A percentile compares a stretch with the other conserved stretches of the same genome.
These are phyloP conservation scores for Empidonax alnorum DNA, from an alignment of 2,113 vertebrate genomes.

Conservation along the genomic window DNA sequence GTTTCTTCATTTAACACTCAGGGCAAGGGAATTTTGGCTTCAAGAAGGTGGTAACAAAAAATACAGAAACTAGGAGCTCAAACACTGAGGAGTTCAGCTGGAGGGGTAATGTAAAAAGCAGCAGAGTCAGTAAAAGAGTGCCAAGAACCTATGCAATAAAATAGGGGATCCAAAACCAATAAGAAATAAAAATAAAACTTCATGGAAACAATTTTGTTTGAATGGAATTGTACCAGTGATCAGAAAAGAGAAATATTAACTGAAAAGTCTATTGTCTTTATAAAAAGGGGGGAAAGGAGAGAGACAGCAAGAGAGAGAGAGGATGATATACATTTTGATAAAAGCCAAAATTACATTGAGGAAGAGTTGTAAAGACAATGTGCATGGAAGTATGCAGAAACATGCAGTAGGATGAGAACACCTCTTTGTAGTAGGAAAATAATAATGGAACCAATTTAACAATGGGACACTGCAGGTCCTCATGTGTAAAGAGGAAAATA, in stretches of 20 bases:
- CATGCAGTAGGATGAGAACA: background rate
- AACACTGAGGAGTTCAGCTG: background rate
- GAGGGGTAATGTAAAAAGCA: background rate
- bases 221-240: background rate
- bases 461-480: background rate
- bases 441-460: background rate
- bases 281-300: background rate
- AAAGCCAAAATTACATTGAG: background rate
- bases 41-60: background rate
- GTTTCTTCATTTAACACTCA: conserved; percentile 13
- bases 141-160: background rate
- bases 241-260: background rate
- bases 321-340: background rate
- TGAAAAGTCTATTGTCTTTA: background rate
- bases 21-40: conserved; percentile 16
- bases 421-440: background rate
- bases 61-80: conserved; percentile 6
- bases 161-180: background rate
- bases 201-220: background rate
- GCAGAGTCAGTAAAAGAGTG: background rate
- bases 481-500: background rate
- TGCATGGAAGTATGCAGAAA: background rate
- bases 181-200: background rate
- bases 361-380: background rate
- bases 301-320: background rate